These are phyloP conservation scores for Pelvicachromis taeniatus DNA, from an alignment of 2,113 vertebrate species.

Conservation along the genomic window DNA sequence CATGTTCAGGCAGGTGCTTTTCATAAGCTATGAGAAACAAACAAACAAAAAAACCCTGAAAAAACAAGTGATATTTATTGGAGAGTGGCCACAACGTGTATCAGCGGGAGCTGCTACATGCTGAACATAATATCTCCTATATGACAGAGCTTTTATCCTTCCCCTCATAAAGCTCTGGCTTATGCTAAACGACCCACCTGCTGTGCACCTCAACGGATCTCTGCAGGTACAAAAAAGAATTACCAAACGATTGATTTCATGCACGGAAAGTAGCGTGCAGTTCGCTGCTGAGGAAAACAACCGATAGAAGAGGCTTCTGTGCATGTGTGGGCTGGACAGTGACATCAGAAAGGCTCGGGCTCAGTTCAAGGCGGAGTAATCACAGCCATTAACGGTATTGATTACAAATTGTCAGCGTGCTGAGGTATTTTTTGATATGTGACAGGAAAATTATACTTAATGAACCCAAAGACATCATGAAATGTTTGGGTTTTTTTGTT, in stretches of 20 bases:
- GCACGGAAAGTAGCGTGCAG: background rate
- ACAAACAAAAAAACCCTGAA: fast-evolving
- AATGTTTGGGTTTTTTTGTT: background rate
- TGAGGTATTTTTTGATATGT: background rate
- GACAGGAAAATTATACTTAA: background rate
- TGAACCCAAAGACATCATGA: background rate
- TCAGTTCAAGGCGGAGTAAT: background rate
- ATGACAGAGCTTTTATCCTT: background rate
- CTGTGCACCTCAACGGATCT: background rate
- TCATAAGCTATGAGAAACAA: background rate
- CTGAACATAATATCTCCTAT: background rate
- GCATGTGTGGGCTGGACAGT: background rate
- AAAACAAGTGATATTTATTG: background rate
- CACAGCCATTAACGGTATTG: background rate
- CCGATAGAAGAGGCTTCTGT: background rate
- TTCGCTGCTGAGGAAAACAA: background rate
- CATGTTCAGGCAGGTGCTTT: background rate
- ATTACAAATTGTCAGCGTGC: background rate
- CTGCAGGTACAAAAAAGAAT: background rate
- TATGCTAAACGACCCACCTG: background rate
- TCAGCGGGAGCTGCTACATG: background rate
- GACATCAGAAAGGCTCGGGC: background rate
- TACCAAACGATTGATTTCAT: background rate
- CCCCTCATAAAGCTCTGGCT: background rate
- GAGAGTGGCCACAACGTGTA: background rate